Percentiles rank a stretch among this genome's conserved stretches.
Evolutionary conservation across 2,113 vertebrate species (phyloP).

Genomic region (Accipiter virgatus): DNA sequence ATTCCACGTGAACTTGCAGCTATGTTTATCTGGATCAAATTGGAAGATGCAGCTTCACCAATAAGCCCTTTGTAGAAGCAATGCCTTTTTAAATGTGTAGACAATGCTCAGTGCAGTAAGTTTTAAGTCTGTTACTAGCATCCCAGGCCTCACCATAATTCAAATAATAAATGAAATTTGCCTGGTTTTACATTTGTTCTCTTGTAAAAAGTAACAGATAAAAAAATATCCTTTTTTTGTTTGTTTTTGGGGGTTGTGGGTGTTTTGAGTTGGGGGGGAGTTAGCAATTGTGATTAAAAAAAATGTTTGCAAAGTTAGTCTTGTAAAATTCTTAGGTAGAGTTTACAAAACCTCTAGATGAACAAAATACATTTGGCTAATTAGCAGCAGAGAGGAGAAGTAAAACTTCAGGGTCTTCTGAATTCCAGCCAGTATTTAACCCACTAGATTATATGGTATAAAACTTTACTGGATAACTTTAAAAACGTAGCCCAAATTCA

Average conservation of each 20-base stretch:
- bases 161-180: neutral
- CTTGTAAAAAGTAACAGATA: neutral
- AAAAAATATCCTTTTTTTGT: neutral
- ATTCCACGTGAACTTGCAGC: neutral
- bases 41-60: neutral
- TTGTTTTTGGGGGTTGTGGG: neutral
- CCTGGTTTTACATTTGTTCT: neutral
- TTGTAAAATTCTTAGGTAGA: neutral
- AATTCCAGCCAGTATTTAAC: neutral
- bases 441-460: neutral
- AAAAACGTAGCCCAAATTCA: neutral
- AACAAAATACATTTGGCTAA: neutral
- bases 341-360: neutral
- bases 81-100: neutral
- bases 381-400: neutral
- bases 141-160: neutral
- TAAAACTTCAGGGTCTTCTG: neutral
- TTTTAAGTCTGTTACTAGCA: neutral
- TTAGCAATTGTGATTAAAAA: neutral
- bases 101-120: neutral
- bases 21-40: neutral
- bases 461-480: neutral
- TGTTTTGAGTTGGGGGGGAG: neutral
- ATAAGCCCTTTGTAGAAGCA: neutral
- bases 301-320: neutral